Evolutionary conservation across 1,140 invertebrate species (phyloP), one percentile per base, ranked within the genome.

Genomic region (Daktulosphaira vitifoliae): DNA sequence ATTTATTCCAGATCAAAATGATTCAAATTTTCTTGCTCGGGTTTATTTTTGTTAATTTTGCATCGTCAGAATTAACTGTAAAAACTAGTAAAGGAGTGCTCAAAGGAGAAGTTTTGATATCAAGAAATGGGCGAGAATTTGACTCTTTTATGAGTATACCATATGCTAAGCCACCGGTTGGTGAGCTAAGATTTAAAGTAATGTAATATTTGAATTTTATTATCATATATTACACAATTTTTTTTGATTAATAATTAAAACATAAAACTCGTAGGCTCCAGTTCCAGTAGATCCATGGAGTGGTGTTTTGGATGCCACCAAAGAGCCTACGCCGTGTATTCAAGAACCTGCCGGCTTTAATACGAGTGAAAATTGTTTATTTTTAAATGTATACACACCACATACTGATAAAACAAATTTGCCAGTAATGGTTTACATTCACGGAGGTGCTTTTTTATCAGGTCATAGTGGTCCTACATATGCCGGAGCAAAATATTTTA

Each of bases 91-190:
- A 67, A 78, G 69, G 81, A 76, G 0, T 66, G 70, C 62, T 71
- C 78, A 3, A 74, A 75, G 59, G 80, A 76, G 15, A 67, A 54
- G 2, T 66, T 71, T 0, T 76, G 52, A 73, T 68, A 25, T 76
- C 75, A 6, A 73, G 76, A 2, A 68, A 70, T 0, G 80, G 78
- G 1, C 74, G 75, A 44, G 69, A 69, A 2, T 80, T 76, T 71
- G 79, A 78, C 71, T 79, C 79, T 38, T 87, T 85, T 74, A 76
- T 79, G 33, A 83, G 83, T 4, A 82, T 87, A 38, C 83, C 82
- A 0, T 87, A 84, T 69, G 84, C 84, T 6, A 76, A 81, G 69
- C 78, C 84, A 8, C 85, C 85, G 0, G 68, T 84, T 0, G 81
- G 79, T 13, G 74, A 78, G 0, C 73, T 83, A 0, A 75, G 85